Evolutionary conservation across 1,140 invertebrate genomes (phyloP).

Genomic region (Phortica variegata): DNA sequence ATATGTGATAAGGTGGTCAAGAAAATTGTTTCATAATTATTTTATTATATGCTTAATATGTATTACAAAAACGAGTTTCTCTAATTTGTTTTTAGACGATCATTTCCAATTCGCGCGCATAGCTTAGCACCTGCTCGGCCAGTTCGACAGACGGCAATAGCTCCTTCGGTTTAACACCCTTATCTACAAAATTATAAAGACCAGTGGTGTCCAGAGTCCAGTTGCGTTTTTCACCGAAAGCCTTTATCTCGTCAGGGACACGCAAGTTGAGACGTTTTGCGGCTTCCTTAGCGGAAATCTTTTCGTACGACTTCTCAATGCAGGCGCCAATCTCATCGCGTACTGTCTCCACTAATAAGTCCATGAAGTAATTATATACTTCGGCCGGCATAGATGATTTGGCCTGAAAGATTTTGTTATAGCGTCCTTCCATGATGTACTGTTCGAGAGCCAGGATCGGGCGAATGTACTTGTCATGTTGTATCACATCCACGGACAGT

Average conservation of each 20-base stretch:
- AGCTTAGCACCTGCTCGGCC: constrained; percentile 91
- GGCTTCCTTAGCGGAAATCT: constrained; percentile 85
- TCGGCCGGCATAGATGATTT: constrained; percentile 90
- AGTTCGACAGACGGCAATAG: constrained; percentile 85
- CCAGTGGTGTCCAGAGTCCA: constrained; percentile 81
- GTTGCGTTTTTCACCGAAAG: constrained; percentile 78
- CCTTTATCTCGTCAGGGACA: constrained; percentile 71
- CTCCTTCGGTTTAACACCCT: constrained; percentile 73
- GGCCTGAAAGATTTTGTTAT: constrained; percentile 82
- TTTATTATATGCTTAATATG: too few relatives aligned
- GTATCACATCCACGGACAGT: constrained; percentile 88
- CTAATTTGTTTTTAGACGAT: too few relatives aligned
- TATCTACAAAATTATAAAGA: constrained; percentile 75
- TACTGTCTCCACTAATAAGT: constrained; percentile 93
- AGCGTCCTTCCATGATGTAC: constrained; percentile 98
- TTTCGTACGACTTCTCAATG: constrained; percentile 94
- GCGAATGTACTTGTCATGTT: constrained; percentile 91
- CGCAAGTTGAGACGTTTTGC: constrained; percentile 86
- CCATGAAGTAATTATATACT: constrained; percentile 96
- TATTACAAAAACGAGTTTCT: too few relatives aligned
- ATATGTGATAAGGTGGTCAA: too few relatives aligned
- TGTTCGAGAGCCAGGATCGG: constrained; percentile 96
- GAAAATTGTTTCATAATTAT: too few relatives aligned
- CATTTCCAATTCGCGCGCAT: constrained; percentile 98
- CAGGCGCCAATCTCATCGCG: constrained; percentile 95